Evolutionary conservation across 2,888 invertebrate genomes (phyloP), one percentile per base, ranked within the genome.

Genomic region (Schizaphis graminum): DNA sequence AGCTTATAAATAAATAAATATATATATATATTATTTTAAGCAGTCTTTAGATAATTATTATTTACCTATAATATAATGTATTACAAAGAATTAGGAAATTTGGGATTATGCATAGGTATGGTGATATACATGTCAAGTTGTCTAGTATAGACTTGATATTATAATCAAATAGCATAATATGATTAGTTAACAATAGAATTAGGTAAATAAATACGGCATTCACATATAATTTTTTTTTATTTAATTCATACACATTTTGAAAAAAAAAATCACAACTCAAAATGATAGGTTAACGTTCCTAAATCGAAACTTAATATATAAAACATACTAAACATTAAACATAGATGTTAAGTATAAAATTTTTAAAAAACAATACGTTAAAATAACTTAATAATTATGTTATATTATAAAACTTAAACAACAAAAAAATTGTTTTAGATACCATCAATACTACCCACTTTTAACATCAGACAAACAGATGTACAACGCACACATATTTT

Each of bases 181-280:
- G 56, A 57, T 28, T 26, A 26, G 56, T 56, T 41, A 53, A 61
- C 11, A 89, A 89, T 28, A 1, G 28, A 89, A 90, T 56, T 10
- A n/a, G n/a, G n/a, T n/a, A 53, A 91, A 91, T 53, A 10, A 91
- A 84, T 53, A 26, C 35, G 4, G 24, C 24, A 44, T 53, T 67
- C 35, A 56, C 61, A 77, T 35, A 89, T 77, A 56, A 93, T 67
- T n/a, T 87, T 61, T n/a, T 21, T 94, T 90, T 94, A 94, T 91
- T 93, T 26, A 91, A 57, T 94, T 94, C 53, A 85, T 61, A 86
- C 49, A 93, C 56, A 86, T 86, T 94, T 49, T n/a, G 61, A 90
- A 94, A 90, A 93, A 93, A 92, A 93, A 85, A 84, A 93, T 94
- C 94, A 91, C 94, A 94, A 91, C 67, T 91, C 94, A 94, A 94